Evolutionary conservation across 2,113 vertebrate species (phyloP), one percentile per base, ranked within the genome.

Genomic region (Bambusicola thoracicus): DNA sequence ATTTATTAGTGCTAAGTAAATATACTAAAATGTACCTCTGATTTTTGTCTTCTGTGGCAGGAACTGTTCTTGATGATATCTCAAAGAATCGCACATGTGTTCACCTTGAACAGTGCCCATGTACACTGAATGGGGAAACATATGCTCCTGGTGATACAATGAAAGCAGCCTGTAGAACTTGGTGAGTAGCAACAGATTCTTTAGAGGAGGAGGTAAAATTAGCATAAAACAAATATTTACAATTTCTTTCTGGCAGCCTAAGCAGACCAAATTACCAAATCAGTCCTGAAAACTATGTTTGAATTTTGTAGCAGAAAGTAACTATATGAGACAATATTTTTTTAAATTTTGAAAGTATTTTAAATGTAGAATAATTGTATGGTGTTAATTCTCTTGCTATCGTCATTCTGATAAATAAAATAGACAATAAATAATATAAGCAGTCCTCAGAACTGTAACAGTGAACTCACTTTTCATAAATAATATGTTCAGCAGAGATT

Each of bases 31-130:
- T 29, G 38, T 25, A 63, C 34, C 36, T 62, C 43, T 61, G 80
- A 73, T 81, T 9, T 9, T 69, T 55, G 14, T 56, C 12, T 24
- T 75, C 65, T 51, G 91, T 53, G 72, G 2, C 81, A 98, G 98
- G 98, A 10, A 98, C 61, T 30, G 96, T 98, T 63, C 97, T 98
- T 24, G 96, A 98, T 21, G 97, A 98, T 58, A 87, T 98, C 85
- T 98, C 98, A 2, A 93, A 68, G 78, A 98, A 98, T 88, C 82
- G 74, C 53, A 97, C 92, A 4, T 98, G 98, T 16, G 96, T 98
- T 86, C 96, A 95, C 2, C 41, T 98, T n/a, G 55, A 88, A 32
- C 96, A 97, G 36, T 98, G 98, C 61, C 98, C 98, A 13, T 98
- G 98, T 81, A 56, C 78, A 7, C 89, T 97, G 38, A 97, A 97